Evolutionary conservation across 92 coral and sea anemone genomes (phyloP), one percentile per base, ranked within the genome.

Genomic region (Ricordea florida): DNA sequence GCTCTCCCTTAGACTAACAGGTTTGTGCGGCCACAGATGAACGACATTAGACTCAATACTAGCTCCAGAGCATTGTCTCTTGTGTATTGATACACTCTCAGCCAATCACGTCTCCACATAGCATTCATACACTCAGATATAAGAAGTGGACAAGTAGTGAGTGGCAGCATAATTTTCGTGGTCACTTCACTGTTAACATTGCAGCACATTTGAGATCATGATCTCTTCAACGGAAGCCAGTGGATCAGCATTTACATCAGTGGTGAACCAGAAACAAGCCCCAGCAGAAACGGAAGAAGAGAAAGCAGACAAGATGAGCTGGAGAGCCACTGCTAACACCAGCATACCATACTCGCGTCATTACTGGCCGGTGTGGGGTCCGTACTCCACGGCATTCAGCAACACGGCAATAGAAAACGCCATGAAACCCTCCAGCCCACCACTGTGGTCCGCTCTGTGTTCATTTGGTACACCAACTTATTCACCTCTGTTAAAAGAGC

Each of bases 51-150:
- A 73, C 41, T 42, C 80, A 73, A 73, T 73, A 73, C 80, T 5
- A 36, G 80, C n/a, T 20, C 58, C 69, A n/a, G n/a, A n/a, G n/a
- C n/a, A 83, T 76, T 83, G 67, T 79, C 40, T 25, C 5, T 42
- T 51, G 67, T 68, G 77, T 84, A 84, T 84, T 84, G 89, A 84
- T 84, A 69, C 89, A 67, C 79, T 62, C 14, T n/a, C 31, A 60
- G 68, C 78, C 89, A 84, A 77, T 84, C 79, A 29, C 47, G 35
- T 33, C 66, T 9, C 62, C 24, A 30, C 63, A 67, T 29, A 67
- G 47, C 44, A 80, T 29, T 49, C 66, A 66, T 52, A 62, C 76
- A 71, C 79, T 63, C 26, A 6, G 48, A 65, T 82, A 82, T 78
- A 74, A 56, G n/a, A 82, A 74, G 66, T 70, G 49, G 31, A 33